Evolutionary conservation across 2,113 vertebrate species (phyloP).

Genomic region (Procavia capensis): DNA sequence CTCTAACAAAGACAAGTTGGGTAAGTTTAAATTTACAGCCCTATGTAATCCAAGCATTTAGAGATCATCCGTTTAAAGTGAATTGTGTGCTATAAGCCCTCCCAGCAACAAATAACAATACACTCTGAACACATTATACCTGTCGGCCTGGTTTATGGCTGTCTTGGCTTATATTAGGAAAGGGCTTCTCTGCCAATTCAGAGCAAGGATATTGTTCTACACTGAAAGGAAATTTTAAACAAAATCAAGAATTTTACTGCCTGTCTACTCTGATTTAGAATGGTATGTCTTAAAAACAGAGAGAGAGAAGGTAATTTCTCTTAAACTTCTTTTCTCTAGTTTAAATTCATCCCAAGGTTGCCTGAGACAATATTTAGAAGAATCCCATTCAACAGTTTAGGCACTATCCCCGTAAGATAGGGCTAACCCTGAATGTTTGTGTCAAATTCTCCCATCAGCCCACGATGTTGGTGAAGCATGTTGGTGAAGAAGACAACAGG

Average conservation of each 20-base stretch:
- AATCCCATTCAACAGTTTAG: neutral
- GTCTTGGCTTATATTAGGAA: constrained; percentile 26
- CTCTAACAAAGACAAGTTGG: constrained; percentile 1
- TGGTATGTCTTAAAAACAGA: neutral
- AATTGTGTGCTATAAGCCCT: neutral
- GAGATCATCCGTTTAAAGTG: constrained; percentile 39
- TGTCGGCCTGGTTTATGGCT: constrained; percentile 38
- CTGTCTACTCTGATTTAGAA: constrained; percentile 53
- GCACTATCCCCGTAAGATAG: neutral
- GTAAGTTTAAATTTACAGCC: constrained; percentile 35
- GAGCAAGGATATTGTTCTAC: neutral
- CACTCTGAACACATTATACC: constrained; percentile 47
- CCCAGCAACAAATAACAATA: constrained; percentile 66
- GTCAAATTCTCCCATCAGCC: neutral
- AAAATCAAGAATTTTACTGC: constrained; percentile 67
- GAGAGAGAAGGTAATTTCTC: neutral
- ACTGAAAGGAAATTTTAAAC: constrained; percentile 42
- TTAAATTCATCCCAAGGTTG: constrained; percentile 41
- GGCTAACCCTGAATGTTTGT: neutral
- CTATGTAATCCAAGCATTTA: constrained; percentile 49
- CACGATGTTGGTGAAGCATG: neutral
- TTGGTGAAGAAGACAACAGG: neutral
- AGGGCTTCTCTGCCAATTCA: constrained; percentile 21
- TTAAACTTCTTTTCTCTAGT: constrained; percentile 14
- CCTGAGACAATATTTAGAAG: constrained; percentile 45